Evolutionary conservation across 2,113 vertebrate species (phyloP).

Genomic region (Grantiella picta): DNA sequence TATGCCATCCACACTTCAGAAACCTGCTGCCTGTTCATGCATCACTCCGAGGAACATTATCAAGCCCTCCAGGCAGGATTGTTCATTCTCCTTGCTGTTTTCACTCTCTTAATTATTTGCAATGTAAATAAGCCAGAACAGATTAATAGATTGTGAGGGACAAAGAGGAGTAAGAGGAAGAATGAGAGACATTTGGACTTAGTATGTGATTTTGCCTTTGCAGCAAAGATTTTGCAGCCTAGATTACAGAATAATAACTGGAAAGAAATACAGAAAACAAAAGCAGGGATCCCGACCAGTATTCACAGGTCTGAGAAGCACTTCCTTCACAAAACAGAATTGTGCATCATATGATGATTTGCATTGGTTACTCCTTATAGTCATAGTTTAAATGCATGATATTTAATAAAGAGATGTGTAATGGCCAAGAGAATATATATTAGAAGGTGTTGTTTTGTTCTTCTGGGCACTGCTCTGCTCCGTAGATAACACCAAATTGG

Average conservation of each 20-base stretch:
- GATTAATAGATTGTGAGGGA: not conserved
- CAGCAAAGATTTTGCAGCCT: not conserved
- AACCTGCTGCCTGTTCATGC: not conserved
- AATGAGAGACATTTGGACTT: not conserved
- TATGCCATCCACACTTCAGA: not conserved
- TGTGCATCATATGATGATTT: fast-evolving
- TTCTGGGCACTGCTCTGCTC: not conserved
- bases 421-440: not conserved
- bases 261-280: not conserved
- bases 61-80: not conserved
- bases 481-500: not conserved
- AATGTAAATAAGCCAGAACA: not conserved
- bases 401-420: not conserved
- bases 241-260: not conserved
- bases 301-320: not conserved
- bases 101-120: not conserved
- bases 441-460: not conserved
- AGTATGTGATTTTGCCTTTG: not conserved
- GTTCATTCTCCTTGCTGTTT: not conserved
- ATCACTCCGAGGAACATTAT: not conserved
- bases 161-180: not conserved
- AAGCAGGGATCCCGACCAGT: not conserved
- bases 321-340: not conserved
- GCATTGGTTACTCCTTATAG: not conserved
- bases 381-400: not conserved